Evolutionary conservation across 2,113 vertebrate genomes (phyloP).

Genomic region (Grus americana): DNA sequence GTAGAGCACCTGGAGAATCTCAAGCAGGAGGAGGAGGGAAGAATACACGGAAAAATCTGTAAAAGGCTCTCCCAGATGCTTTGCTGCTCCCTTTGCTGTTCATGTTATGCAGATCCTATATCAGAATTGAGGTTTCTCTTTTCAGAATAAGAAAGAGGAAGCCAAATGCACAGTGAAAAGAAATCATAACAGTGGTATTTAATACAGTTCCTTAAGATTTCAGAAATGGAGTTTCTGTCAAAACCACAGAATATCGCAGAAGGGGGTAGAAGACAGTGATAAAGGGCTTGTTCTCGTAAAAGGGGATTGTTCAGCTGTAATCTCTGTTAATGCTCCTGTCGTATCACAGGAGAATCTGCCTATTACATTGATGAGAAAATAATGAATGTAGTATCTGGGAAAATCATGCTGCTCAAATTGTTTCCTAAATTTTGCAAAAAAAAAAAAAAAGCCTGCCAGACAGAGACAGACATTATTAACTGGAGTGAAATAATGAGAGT

Average conservation of each 20-base stretch:
- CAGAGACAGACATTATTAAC: not conserved
- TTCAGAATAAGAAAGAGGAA: slow-evolving; percentile 12
- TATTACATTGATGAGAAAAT: slow-evolving; percentile 42
- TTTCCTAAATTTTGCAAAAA: slow-evolving; percentile 1
- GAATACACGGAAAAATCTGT: not conserved
- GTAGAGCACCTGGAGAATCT: not conserved
- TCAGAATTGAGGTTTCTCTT: not conserved
- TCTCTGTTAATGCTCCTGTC: not conserved
- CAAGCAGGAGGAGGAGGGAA: not conserved
- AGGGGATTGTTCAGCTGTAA: not conserved
- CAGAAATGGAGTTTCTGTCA: slow-evolving; percentile 24
- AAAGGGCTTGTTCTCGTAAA: slow-evolving; percentile 21
- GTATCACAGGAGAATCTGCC: slow-evolving; percentile 43
- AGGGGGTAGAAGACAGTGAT: not conserved
- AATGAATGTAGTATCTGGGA: slow-evolving; percentile 30
- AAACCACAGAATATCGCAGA: slow-evolving; percentile 4
- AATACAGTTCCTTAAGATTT: slow-evolving; percentile 22
- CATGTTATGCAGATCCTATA: not conserved
- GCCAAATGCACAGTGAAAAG: not conserved
- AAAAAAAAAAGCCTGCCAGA: not conserved
- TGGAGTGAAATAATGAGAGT: not conserved
- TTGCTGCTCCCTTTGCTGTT: not conserved
- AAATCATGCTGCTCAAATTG: slow-evolving; percentile 19
- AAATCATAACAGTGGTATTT: slow-evolving; percentile 16
- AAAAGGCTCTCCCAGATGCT: not conserved